These are phyloP conservation scores for Brachypteracias leptosomus DNA, from an alignment of 2,113 vertebrate genomes.

Conservation along the genomic window DNA sequence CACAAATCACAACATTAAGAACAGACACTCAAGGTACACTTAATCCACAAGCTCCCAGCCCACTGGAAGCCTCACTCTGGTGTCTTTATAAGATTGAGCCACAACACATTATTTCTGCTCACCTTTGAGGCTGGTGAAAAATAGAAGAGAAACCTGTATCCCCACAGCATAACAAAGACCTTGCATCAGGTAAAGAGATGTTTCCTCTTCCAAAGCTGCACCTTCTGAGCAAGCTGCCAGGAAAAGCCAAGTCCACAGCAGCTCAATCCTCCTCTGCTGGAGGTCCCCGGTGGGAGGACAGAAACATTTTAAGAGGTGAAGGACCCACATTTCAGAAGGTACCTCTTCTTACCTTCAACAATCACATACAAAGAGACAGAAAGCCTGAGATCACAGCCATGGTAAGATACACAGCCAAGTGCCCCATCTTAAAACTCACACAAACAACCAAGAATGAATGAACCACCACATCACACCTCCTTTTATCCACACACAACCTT, in stretches of 20 bases:
- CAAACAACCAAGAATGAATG: not conserved
- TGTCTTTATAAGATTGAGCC: not conserved
- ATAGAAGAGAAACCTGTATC: not conserved
- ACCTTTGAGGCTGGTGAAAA: not conserved
- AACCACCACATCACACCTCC: not conserved
- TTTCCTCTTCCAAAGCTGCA: not conserved
- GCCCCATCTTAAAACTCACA: not conserved
- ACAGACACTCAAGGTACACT: not conserved
- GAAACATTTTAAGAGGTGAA: not conserved
- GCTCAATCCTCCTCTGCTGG: not conserved
- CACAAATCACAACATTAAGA: not conserved
- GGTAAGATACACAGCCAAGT: not conserved
- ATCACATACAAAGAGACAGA: not conserved
- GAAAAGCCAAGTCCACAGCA: rapidly evolving
- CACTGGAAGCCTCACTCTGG: not conserved
- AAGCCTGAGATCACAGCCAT: not conserved
- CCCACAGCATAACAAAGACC: not conserved
- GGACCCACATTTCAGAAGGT: not conserved
- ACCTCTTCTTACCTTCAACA: not conserved
- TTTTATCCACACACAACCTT: not conserved
- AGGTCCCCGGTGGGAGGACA: rapidly evolving
- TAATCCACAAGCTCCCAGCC: not conserved
- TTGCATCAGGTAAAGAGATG: not conserved
- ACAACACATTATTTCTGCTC: not conserved
- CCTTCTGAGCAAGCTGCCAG: not conserved